Conservation (phyloP, 2,888 invertebrate species). For the Pammene fasciana region DNA sequence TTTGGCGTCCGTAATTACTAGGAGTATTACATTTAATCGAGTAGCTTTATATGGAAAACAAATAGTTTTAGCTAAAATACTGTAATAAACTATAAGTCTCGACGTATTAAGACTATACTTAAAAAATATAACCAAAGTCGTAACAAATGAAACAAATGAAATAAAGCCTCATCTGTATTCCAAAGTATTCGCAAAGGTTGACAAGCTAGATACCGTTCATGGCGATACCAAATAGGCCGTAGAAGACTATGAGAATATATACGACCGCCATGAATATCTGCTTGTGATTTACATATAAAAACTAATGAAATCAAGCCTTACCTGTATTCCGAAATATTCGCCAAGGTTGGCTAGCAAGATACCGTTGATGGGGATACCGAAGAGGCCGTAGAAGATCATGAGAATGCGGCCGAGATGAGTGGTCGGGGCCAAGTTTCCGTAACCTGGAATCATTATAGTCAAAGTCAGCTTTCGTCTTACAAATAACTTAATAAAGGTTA, state of each 20-base stretch:
- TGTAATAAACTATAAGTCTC: too few relatives aligned
- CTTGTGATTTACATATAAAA: background rate
- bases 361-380: constrained; percentile 94
- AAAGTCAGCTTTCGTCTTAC: background rate
- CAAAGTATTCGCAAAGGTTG: constrained; percentile 93
- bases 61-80: background rate
- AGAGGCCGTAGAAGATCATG: constrained; percentile 93
- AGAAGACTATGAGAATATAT: constrained; percentile 94
- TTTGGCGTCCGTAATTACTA: background rate
- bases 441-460: constrained; percentile 83
- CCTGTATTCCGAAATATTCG: constrained; percentile 92
- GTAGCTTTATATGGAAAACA: background rate
- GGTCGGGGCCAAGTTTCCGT: constrained; percentile 94
- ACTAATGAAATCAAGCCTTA: constrained; percentile 56
- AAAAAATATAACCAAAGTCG: too few relatives aligned
- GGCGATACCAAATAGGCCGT: constrained; percentile 93
- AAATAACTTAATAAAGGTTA: too few relatives aligned
- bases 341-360: constrained; percentile 91
- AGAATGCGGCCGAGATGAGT: constrained; percentile 90
- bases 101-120: too few relatives aligned
- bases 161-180: constrained; percentile 84
- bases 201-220: constrained; percentile 91
- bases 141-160: background rate
- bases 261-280: constrained; percentile 84
- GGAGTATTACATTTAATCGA: background rate